Evolutionary conservation across 2,888 invertebrate species (phyloP), one percentile per base, ranked within the genome.

Genomic region (Drosophila atripex): DNA sequence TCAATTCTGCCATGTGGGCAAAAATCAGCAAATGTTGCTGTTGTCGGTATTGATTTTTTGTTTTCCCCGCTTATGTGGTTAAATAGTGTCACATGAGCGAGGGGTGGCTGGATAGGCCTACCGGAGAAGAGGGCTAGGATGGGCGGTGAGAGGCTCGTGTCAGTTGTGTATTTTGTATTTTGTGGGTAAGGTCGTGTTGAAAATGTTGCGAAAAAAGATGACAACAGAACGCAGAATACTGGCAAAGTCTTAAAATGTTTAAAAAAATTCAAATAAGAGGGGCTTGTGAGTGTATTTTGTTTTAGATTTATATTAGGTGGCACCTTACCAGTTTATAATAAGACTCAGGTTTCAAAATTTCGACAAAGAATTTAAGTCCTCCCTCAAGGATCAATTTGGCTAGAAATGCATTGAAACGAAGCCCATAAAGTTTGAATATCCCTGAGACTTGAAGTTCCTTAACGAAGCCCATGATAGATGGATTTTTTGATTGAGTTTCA

Each of bases 1-100:
- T 63, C 71, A 80, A 69, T 78, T 87, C 76, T 69, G 82, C 86
- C 54, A 56, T 55, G 71, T 80, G 73, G 66, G 84, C 80, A 53
- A 66, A 82, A 61, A 61, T 60, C 60, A 32, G 58, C 30, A 32
- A 74, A 68, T 53, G 64, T 64, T 56, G 71, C 21, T 50, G 73
- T 47, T 58, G 58, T 23, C 32, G 30, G 12, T 82, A 87, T 87
- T 76, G 82, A 87, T 82, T 87, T 84, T 82, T 49, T 47, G 59
- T 50, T 41, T 51, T 38, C 25, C 65, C 53, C 43, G 32, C 55
- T 61, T 65, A 65, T 71, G 70, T 41, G 72, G 72, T 54, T 70
- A 60, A 70, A 61, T 70, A 70, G 72, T 70, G 63, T 51, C 63
- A 61, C 35, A 52, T 23, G 63, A 64, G 43, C 12, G 65, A 38